These are phyloP conservation scores for Gonatopus flavifemur DNA, from an alignment of 1,140 invertebrate genomes.

Conservation along the genomic window DNA sequence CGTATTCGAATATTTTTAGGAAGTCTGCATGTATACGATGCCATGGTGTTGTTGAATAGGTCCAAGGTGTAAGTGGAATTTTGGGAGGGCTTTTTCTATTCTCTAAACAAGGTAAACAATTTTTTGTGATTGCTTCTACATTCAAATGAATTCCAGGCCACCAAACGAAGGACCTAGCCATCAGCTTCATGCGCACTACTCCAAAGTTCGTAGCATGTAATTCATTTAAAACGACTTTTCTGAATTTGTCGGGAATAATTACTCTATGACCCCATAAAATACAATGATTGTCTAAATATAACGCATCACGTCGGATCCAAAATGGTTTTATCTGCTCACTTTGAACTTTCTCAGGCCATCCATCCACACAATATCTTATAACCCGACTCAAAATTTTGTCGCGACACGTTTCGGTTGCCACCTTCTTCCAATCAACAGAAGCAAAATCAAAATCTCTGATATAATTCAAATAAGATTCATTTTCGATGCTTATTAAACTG, in stretches of 20 bases:
- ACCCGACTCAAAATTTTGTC: neutral
- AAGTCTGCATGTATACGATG: too few relatives aligned
- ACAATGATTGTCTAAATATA: constrained; percentile 3
- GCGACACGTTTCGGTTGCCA: neutral
- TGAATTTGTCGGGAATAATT: constrained; percentile 21
- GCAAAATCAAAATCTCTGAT: neutral
- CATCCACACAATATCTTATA: neutral
- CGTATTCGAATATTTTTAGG: too few relatives aligned
- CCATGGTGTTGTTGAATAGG: too few relatives aligned
- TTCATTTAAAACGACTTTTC: constrained; percentile 21
- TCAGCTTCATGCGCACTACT: constrained; percentile 30
- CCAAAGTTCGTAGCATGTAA: constrained; percentile 20
- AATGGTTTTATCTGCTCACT: constrained; percentile 5
- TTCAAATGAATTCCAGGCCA: too few relatives aligned
- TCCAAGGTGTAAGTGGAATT: too few relatives aligned
- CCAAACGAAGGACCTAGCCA: constrained; percentile 31
- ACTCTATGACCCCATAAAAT: constrained; percentile 21
- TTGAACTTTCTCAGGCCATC: neutral
- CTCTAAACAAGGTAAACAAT: too few relatives aligned
- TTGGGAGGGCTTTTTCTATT: too few relatives aligned
- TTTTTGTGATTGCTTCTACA: too few relatives aligned
- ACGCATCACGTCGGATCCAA: neutral
- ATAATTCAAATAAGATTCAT: neutral
- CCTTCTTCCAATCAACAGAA: neutral
- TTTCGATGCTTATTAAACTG: neutral